phyloP scores from a whole-genome alignment of 2,888 invertebrate genomes.

The Meloe dianella region DNA sequence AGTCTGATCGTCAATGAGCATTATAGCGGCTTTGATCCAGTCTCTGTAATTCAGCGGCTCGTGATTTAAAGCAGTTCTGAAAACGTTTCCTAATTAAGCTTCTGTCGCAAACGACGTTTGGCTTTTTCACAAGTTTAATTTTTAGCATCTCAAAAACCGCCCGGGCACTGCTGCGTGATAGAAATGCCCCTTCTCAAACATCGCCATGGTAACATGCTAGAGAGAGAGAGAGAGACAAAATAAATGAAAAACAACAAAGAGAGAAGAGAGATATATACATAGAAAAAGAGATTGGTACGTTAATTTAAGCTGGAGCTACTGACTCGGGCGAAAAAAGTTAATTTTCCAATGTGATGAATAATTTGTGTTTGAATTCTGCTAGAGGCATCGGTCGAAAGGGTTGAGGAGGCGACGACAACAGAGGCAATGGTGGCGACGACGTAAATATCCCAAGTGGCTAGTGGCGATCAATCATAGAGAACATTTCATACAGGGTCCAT shows the following conservation, averaged over 20 bases:
- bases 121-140: conserved; percentile 60
- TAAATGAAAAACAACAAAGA: conserved; percentile 13
- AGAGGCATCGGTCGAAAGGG: conserved; percentile 50
- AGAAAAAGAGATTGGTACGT: conserved; percentile 41
- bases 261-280: conserved; percentile 39
- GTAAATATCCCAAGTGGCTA: conserved; percentile 12
- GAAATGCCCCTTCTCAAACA: conserved; percentile 46
- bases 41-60: conserved; percentile 53
- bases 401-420: conserved; percentile 31
- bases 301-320: conserved; percentile 47
- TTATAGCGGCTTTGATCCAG: conserved; percentile 23
- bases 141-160: conserved; percentile 53
- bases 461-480: conserved; percentile 43
- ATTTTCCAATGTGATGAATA: conserved; percentile 58
- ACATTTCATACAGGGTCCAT: conserved; percentile 39
- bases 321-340: conserved; percentile 53
- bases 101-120: conserved; percentile 61
- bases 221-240: conserved; percentile 26
- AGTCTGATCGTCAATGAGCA: neutral
- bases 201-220: conserved; percentile 43
- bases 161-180: conserved; percentile 35
- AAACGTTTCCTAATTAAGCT: conserved; percentile 62
- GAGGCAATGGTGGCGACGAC: conserved; percentile 19
- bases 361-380: conserved; percentile 51
- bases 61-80: conserved; percentile 58